Base-by-base conservation (phyloP, 2,113 vertebrate species). In the Bostrychus sinensis region DNA sequence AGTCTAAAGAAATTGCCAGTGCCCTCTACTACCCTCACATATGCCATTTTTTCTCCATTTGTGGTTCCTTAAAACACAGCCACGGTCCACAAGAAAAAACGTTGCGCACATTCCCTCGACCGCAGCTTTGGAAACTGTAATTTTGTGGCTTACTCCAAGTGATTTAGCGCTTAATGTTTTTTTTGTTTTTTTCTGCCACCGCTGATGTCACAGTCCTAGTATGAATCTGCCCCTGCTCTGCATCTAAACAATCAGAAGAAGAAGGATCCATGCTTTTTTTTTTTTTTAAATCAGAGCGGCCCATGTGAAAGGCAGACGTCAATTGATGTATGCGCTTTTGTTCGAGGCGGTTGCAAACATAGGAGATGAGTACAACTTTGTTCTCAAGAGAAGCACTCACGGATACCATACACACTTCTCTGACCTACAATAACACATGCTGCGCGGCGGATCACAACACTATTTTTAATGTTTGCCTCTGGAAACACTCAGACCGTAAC, bases 111-210 rank as follows among this genome's bases (percentile, higher is more conserved):
- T 89, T 91, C 78, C 70, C 70, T 41, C 37, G 28, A 63, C 91
- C 91, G 86, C 88, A 91, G 88, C 77, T 84, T 77, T 72, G 85
- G 80, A 87, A 80, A 80, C 86, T 91, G 56, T 91, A 89, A 91
- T 92, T 92, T 89, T 46, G 91, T 76, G 91, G 91, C 85, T 86
- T 76, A 70, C 77, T 65, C 62, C 60, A 68, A 78, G 69, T 70
- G 66, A 78, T 75, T 79, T 72, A 77, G 59, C 88, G n/a, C n/a
- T 64, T 26, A 65, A 69, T 48, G 55, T 45, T 70, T 54, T 69
- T 80, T 85, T 86, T 82, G 77, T 72, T 86, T 86, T 80, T 56
- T 66, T 67, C 78, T 81, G 36, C 7, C 54, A 72, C 72, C 72
- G 55, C 80, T 71, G 65, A 50, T n/a, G n/a, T n/a, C n/a, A n/a